Conservation (phyloP, 2,888 invertebrate genomes). For the Galeruca laticollis region DNA sequence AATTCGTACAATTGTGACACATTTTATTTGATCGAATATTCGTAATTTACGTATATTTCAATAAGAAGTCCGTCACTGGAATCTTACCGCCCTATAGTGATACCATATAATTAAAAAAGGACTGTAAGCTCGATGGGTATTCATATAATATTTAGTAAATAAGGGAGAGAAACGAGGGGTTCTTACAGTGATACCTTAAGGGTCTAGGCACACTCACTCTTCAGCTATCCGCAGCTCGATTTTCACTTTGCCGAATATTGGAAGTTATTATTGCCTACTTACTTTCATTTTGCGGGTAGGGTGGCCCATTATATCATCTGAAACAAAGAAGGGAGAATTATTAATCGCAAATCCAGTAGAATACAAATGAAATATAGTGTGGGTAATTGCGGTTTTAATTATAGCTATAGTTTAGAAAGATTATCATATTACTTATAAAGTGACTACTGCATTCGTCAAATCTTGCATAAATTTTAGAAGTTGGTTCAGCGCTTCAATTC, state of each 20-base stretch:
- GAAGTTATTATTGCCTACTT: slow-evolving; percentile 49
- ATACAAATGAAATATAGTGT: slow-evolving; percentile 36
- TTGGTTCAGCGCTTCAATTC: background rate
- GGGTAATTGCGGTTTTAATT: slow-evolving; percentile 30
- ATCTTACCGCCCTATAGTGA: slow-evolving; percentile 47
- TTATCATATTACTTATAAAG: slow-evolving; percentile 17
- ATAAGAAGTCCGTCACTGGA: slow-evolving; percentile 17
- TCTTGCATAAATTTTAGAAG: slow-evolving; percentile 4
- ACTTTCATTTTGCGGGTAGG: slow-evolving; percentile 45
- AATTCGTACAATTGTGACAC: no score
- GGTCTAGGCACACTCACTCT: slow-evolving; percentile 46
- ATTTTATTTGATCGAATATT: no score
- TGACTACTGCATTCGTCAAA: slow-evolving; percentile 8
- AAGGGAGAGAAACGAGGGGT: slow-evolving; percentile 50
- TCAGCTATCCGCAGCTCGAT: slow-evolving; percentile 36
- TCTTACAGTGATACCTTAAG: slow-evolving; percentile 42
- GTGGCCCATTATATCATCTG: slow-evolving; percentile 44
- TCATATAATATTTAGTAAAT: slow-evolving; percentile 59
- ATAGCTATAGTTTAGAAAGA: slow-evolving; percentile 20
- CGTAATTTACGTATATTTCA: background rate
- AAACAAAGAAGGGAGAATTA: slow-evolving; percentile 43
- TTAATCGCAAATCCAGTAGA: slow-evolving; percentile 35
- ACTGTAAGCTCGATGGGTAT: slow-evolving; percentile 53
- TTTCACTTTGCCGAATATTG: slow-evolving; percentile 45
- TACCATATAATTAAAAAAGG: slow-evolving; percentile 58